Evolutionary conservation across 2,797 vertebrate genomes (phyloP).

Genomic region (Loriculus beryllinus): DNA sequence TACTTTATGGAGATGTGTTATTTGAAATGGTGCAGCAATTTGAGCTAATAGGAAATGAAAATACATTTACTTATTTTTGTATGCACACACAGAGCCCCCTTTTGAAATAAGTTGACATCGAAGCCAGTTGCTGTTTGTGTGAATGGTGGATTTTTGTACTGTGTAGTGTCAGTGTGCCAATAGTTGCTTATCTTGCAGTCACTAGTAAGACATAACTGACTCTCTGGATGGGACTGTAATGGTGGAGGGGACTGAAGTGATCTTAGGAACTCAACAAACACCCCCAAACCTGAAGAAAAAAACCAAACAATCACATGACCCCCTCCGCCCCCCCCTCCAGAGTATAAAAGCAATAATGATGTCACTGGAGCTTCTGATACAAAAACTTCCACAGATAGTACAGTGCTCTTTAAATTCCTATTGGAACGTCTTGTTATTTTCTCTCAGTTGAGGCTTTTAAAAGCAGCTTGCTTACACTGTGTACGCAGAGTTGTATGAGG

Average conservation of each 20-base stretch:
- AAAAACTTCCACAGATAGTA: background rate
- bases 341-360: background rate
- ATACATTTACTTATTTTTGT: no score
- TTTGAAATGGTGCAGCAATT: no score
- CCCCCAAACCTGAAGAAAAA: background rate
- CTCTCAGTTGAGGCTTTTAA: background rate
- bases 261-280: background rate
- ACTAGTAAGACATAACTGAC: background rate
- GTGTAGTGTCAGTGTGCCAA: no score
- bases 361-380: background rate
- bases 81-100: no score
- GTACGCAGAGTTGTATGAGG: background rate
- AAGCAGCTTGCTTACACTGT: background rate
- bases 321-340: fast-evolving
- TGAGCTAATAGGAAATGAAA: no score
- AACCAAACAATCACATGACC: background rate
- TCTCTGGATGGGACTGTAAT: background rate
- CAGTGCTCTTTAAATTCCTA: background rate
- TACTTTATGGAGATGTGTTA: no score
- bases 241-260: background rate
- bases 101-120: no score
- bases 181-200: background rate
- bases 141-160: no score
- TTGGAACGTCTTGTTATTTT: background rate
- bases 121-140: no score